Conservation (phyloP, 2,113 vertebrate genomes). For the Lasiurus borealis region DNA sequence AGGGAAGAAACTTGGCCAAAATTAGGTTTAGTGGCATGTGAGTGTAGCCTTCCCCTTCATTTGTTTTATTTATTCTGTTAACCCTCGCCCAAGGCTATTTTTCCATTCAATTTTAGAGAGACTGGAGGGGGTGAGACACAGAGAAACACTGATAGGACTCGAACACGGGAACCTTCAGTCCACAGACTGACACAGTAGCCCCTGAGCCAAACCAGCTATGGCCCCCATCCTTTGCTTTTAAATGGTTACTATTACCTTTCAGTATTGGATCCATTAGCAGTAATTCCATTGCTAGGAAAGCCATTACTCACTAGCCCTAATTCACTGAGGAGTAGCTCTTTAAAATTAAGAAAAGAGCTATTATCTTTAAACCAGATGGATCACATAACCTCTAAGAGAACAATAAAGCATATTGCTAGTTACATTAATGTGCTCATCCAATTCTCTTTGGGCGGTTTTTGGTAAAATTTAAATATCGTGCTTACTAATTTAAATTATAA, state of each 20-base stretch:
- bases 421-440: constrained; percentile 33
- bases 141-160: too few species aligned
- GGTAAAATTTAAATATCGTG: constrained; percentile 32
- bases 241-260: background rate
- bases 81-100: too few species aligned
- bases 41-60: constrained; percentile 9
- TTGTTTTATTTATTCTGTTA: constrained; percentile 21
- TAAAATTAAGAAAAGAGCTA: constrained; percentile 75
- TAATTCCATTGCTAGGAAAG: constrained; percentile 61
- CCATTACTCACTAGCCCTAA: constrained; percentile 39
- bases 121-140: too few species aligned
- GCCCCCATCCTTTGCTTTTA: constrained; percentile 51
- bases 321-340: constrained; percentile 57
- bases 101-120: too few species aligned
- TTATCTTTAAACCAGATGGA: constrained; percentile 73
- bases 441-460: constrained; percentile 24
- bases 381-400: constrained; percentile 75
- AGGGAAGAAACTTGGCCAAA: constrained; percentile 6
- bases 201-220: too few species aligned
- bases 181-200: too few species aligned
- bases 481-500: constrained; percentile 61
- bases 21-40: background rate
- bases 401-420: constrained; percentile 61
- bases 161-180: too few species aligned
- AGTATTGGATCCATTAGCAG: background rate